Percentiles rank a stretch among this genome's conserved stretches.
These are phyloP conservation scores for Meteorus sp. DNA, from an alignment of 1,140 invertebrate genomes.

Conservation along the genomic window DNA sequence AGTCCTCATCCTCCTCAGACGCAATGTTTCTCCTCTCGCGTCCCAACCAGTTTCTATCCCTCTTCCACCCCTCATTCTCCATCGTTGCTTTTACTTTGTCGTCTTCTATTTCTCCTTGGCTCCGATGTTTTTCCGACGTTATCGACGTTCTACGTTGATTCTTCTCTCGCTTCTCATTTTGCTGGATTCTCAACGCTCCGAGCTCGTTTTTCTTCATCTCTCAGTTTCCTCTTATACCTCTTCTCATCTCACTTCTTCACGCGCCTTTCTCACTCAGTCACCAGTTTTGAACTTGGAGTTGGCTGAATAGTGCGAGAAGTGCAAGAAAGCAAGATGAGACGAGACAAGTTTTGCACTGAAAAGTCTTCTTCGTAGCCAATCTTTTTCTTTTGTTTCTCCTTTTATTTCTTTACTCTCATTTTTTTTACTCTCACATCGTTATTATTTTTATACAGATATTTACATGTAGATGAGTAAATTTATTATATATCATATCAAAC, in stretches of 20 bases:
- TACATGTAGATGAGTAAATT: too few species aligned
- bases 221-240: neutral
- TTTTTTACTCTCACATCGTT: constrained; percentile 23
- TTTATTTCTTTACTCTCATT: constrained; percentile 11
- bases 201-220: constrained; percentile 1
- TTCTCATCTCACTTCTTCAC: too few species aligned
- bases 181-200: neutral
- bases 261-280: too few species aligned
- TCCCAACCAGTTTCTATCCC: constrained; percentile 3
- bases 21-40: neutral
- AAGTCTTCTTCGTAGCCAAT: neutral
- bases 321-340: neutral
- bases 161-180: constrained; percentile 1
- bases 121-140: constrained; percentile 53
- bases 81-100: too few species aligned
- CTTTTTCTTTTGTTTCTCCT: neutral
- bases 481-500: too few species aligned
- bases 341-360: constrained; percentile 4
- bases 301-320: neutral
- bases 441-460: too few species aligned
- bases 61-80: constrained; percentile 12
- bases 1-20: neutral
- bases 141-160: constrained; percentile 48
- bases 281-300: too few species aligned
- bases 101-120: constrained; percentile 21